These are phyloP conservation scores for Odontesthes bonariensis DNA, from an alignment of 2,113 vertebrate genomes.

Conservation along the genomic window DNA sequence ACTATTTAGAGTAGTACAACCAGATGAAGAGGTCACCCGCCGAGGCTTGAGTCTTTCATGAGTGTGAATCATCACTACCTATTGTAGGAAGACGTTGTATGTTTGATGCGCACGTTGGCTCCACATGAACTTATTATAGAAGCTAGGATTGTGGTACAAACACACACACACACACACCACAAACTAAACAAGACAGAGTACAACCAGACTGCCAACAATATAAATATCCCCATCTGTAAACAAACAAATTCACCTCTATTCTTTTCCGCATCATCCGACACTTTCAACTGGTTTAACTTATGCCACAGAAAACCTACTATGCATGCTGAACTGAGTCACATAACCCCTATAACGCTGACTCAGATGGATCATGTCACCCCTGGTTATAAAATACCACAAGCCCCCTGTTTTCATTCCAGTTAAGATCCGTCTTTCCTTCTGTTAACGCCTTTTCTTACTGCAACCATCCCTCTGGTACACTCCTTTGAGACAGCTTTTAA, in stretches of 20 bases:
- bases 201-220: conserved; percentile 30
- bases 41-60: not conserved
- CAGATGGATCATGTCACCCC: conserved; percentile 62
- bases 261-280: conserved; percentile 1
- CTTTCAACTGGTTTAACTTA: not conserved
- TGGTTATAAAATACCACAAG: conserved; percentile 46
- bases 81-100: not conserved
- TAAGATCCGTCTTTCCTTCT: conserved; percentile 41
- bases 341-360: conserved; percentile 69
- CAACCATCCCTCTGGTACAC: not conserved
- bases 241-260: conserved; percentile 14
- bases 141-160: conserved; percentile 9
- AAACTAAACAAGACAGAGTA: conserved; percentile 39
- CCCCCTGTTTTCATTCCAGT: conserved; percentile 39
- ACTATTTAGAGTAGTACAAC: not conserved
- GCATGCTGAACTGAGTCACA: conserved; percentile 69
- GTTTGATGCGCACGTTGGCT: conserved; percentile 16
- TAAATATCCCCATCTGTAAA: conserved; percentile 37
- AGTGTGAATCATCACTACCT: not conserved
- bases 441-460: conserved; percentile 14
- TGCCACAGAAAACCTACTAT: conserved; percentile 20
- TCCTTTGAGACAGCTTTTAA: not conserved
- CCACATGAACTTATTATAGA: conserved; percentile 23
- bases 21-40: not conserved
- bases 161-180: conserved; percentile 19